Evolutionary conservation across 2,113 vertebrate genomes (phyloP).

Genomic region (Macaca nemestrina): DNA sequence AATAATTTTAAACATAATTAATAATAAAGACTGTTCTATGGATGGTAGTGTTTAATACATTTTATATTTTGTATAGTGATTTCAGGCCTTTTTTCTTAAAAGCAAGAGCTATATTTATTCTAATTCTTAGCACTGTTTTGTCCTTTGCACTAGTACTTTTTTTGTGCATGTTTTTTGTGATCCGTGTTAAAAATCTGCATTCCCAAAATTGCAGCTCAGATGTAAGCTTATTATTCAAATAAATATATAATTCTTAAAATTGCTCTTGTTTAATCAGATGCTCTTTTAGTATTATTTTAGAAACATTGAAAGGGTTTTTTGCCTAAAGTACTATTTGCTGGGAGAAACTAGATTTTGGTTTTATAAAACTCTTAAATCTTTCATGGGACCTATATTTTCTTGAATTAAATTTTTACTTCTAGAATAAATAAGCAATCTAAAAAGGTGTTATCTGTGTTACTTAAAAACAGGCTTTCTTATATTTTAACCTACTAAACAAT

Average conservation of each 20-base stretch:
- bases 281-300: conserved; percentile 47
- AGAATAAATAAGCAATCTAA: conserved; percentile 50
- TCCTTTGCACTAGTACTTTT: conserved; percentile 80
- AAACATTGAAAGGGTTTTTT: not conserved
- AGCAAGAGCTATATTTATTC: conserved; percentile 68
- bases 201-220: not conserved
- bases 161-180: conserved; percentile 82
- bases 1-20: not conserved
- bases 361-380: conserved; percentile 48
- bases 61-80: no score
- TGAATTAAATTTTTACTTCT: conserved; percentile 50
- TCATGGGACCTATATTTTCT: conserved; percentile 60
- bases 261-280: conserved; percentile 87
- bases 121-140: conserved; percentile 82
- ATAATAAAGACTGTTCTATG: not conserved
- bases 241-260: conserved; percentile 92
- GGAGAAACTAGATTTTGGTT: conserved; percentile 48
- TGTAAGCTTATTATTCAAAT: conserved; percentile 88
- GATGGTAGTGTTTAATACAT: no score
- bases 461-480: conserved; percentile 47
- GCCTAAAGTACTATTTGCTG: not conserved
- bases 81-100: no score
- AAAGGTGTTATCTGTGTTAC: conserved; percentile 60
- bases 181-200: not conserved
- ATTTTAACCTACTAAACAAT: not conserved